Base-by-base conservation (phyloP, 1,140 invertebrate species). In the Drosophila pectinifera region DNA sequence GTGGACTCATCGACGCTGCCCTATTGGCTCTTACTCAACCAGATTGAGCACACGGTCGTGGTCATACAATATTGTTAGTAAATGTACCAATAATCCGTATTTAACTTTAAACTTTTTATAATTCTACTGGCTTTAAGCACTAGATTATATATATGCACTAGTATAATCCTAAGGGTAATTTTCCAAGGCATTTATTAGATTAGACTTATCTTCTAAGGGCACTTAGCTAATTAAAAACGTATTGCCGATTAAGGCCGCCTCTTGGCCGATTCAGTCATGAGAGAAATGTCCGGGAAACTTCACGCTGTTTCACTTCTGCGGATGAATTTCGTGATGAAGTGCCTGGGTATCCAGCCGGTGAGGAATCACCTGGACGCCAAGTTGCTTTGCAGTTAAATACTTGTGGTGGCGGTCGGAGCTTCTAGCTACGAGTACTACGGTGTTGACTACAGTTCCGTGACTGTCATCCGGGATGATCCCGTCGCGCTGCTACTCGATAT, bases 1-100 rank as follows among this genome's bases (percentile, higher is more conserved):
- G 22, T 80, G 45, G 79, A 89, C 14, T 63, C 41, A 0, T 46
- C 68, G 0, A 28, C 65, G 0, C 0, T 83, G 56, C 75, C 76
- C 8, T 88, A 83, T 39, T 88, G 83, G 83, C 42, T 77, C 0
- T 80, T 64, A 26, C 38, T 89, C 4, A 73, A 55, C 18, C 6
- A 38, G 0, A 3, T 53, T 3, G 26, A 65, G 18, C 6, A 48
- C 10, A 8, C 6, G 5, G 26, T 28, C 2, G 3, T 67, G 1
- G 5, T n/a, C 11, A n/a, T n/a, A n/a, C n/a, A n/a, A n/a, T n/a
- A n/a, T n/a, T n/a, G n/a, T n/a, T n/a, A n/a, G n/a, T n/a, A n/a
- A n/a, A n/a, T n/a, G n/a, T n/a, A n/a, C n/a, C n/a, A n/a, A n/a
- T n/a, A n/a, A n/a, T n/a, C n/a, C n/a, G n/a, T n/a, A n/a, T n/a